Conservation (phyloP, 2,113 vertebrate species). For the Anolis sagrei region DNA sequence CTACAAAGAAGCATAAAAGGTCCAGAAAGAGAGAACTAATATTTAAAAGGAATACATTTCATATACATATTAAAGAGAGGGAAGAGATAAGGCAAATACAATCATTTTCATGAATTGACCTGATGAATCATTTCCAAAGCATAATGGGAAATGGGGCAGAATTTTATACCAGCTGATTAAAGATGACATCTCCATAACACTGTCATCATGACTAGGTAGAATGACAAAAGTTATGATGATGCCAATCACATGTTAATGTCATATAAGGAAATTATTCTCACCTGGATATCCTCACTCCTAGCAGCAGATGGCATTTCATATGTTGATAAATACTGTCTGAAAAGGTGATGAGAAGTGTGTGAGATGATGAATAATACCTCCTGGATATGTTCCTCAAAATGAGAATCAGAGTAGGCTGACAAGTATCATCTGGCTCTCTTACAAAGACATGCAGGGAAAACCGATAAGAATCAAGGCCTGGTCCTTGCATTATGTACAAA, state of each 20-base stretch:
- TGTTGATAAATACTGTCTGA: conserved; percentile 9
- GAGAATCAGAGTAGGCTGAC: conserved; percentile 26
- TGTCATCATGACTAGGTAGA: neutral
- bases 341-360: neutral
- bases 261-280: neutral
- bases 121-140: neutral
- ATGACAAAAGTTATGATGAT: neutral
- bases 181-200: neutral
- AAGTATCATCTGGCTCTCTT: conserved; percentile 1
- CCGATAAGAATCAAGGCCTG: neutral
- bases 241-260: neutral
- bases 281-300: neutral
- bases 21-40: neutral
- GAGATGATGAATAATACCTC: neutral
- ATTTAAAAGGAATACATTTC: neutral
- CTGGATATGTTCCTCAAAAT: conserved; percentile 28
- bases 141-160: neutral
- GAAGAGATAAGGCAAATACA: neutral
- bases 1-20: neutral
- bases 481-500: neutral
- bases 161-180: neutral
- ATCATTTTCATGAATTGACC: neutral
- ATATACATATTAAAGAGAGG: neutral
- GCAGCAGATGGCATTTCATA: conserved; percentile 15
- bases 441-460: neutral